Conservation (phyloP, 2,113 vertebrate genomes). For the Aramus guarauna region DNA sequence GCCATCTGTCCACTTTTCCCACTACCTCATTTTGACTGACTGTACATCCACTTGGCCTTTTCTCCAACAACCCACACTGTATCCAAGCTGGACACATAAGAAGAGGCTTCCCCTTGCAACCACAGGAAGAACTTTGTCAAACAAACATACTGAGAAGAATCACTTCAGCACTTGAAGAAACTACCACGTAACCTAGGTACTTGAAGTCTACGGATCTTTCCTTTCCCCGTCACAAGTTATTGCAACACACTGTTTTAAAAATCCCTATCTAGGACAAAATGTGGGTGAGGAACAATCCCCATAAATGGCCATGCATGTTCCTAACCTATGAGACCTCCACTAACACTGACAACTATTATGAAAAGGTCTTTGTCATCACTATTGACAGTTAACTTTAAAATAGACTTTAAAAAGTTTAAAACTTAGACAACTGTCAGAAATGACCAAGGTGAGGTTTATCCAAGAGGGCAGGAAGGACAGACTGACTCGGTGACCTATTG, state of each 20-base stretch:
- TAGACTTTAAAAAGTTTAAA: no score
- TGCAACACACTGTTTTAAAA: background rate
- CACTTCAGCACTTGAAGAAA: background rate
- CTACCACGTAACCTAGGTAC: background rate
- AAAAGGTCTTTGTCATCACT: background rate
- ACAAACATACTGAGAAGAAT: slow-evolving; percentile 8
- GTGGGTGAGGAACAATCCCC: background rate
- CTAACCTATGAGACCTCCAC: background rate
- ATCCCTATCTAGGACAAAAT: background rate
- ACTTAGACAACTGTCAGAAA: background rate
- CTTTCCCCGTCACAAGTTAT: background rate
- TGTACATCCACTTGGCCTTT: background rate
- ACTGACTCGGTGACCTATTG: rapidly evolving
- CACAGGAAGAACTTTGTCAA: slow-evolving; percentile 22
- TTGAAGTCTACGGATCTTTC: background rate
- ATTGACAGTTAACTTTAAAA: background rate
- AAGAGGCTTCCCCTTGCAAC: background rate
- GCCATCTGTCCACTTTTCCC: slow-evolving; percentile 55
- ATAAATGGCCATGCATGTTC: background rate
- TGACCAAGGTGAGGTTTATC: rapidly evolving
- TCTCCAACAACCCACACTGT: background rate
- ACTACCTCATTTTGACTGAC: slow-evolving; percentile 53
- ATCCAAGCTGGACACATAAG: background rate
- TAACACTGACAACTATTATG: background rate
- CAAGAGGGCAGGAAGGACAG: background rate